Evolutionary conservation across 1,140 invertebrate species (phyloP).

Genomic region (Nylanderia fulva): DNA sequence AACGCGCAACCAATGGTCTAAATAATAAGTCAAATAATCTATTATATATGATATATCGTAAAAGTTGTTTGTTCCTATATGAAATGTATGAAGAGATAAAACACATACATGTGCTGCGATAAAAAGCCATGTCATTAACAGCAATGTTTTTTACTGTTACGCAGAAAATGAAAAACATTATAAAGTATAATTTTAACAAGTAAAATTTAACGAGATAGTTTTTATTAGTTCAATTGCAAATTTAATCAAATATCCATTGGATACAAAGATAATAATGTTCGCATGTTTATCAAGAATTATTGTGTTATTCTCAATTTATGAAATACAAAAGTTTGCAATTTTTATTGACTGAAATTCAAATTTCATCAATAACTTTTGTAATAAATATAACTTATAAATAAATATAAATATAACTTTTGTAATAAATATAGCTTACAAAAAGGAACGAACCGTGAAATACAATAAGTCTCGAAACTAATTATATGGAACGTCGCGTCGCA

Average conservation of each 20-base stretch:
- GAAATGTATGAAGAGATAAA: not conserved
- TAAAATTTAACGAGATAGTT: not conserved
- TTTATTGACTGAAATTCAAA: not conserved
- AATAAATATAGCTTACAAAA: not conserved
- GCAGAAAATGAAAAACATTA: not conserved
- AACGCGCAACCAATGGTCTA: not conserved
- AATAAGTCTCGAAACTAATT: not conserved
- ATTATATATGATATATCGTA: not conserved
- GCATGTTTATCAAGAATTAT: not conserved
- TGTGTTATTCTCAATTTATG: not conserved
- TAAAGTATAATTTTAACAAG: not conserved
- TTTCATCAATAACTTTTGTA: not conserved
- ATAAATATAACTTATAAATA: slow-evolving; percentile 1
- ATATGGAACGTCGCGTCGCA: not conserved
- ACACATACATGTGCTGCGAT: not conserved
- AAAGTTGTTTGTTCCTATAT: not conserved
- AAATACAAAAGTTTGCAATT: not conserved
- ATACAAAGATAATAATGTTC: not conserved
- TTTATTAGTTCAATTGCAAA: slow-evolving; percentile 3
- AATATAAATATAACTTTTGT: no score
- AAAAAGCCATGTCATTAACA: not conserved
- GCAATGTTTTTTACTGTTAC: not conserved
- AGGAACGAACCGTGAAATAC: not conserved
- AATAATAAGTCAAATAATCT: not conserved
- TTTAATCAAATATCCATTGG: not conserved